Conservation (phyloP, 1,140 invertebrate genomes). For the Rhagoletis zephyria region DNA sequence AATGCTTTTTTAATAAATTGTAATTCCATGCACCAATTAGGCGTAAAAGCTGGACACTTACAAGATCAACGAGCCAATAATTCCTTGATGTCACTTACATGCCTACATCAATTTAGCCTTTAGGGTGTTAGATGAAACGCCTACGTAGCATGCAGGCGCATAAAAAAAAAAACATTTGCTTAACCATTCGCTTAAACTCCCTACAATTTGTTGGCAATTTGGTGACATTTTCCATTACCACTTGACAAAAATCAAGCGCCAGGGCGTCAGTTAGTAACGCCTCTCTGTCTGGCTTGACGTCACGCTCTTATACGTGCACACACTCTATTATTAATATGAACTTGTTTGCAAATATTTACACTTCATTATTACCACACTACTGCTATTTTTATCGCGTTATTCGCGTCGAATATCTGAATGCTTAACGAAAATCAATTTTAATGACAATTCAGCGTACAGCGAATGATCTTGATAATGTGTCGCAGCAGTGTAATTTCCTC, state of each 20-base stretch:
- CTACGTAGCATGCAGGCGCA: background rate
- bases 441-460: too few relatives aligned
- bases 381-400: too few relatives aligned
- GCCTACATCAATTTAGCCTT: background rate
- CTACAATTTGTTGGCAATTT: background rate
- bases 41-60: too few relatives aligned
- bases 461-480: too few relatives aligned
- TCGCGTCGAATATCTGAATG: too few relatives aligned
- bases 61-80: too few relatives aligned
- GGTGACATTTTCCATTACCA: background rate
- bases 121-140: background rate
- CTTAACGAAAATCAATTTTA: too few relatives aligned
- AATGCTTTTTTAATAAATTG: too few relatives aligned
- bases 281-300: background rate
- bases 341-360: constrained; percentile 13
- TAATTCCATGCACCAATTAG: too few relatives aligned
- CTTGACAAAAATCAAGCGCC: background rate
- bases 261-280: background rate
- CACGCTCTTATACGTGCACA: background rate
- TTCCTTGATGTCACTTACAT: background rate
- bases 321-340: constrained; percentile 1
- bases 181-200: background rate
- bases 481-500: too few relatives aligned
- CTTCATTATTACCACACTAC: background rate
- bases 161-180: constrained; percentile 3